phyloP scores from a whole-genome alignment of 2,888 invertebrate genomes.

The Synanthedon formicaeformis region DNA sequence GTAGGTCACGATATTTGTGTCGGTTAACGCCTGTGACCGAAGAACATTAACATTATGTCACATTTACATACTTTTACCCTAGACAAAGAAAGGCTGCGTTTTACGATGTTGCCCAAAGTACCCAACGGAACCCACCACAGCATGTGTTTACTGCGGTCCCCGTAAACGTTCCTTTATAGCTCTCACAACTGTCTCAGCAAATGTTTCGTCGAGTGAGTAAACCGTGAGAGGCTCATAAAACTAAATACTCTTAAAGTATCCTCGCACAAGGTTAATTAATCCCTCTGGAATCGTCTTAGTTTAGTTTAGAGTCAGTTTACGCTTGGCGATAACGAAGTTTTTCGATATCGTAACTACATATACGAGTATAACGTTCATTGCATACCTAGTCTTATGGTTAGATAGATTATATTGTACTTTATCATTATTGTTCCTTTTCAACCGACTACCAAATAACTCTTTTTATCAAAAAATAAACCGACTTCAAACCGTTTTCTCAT shows the following conservation, averaged over 20 bases:
- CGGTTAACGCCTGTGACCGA: neutral
- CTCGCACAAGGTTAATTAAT: conserved; percentile 39
- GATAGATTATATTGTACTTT: too few species aligned
- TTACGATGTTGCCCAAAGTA: conserved; percentile 30
- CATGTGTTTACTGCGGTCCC: conserved; percentile 38
- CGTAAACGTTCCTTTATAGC: conserved; percentile 43
- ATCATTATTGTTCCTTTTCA: too few species aligned
- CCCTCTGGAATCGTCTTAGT: conserved; percentile 17
- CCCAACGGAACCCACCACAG: conserved; percentile 22
- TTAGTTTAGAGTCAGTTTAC: neutral
- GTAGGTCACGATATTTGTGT: neutral
- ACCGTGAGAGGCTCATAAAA: conserved; percentile 39
- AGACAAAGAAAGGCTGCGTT: neutral
- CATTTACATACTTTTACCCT: neutral
- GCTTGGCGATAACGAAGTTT: neutral
- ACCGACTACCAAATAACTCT: too few species aligned
- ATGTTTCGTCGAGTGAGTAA: conserved; percentile 15
- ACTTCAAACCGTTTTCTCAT: too few species aligned
- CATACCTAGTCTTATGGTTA: neutral
- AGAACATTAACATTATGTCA: neutral
- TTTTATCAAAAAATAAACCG: too few species aligned
- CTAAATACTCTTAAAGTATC: conserved; percentile 19
- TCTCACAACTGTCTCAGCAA: conserved; percentile 14
- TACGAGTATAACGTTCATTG: too few species aligned
- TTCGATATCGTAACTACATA: conserved; percentile 2